phyloP scores from a whole-genome alignment of 2,797 vertebrate genomes.

The Adelosebastes latens region DNA sequence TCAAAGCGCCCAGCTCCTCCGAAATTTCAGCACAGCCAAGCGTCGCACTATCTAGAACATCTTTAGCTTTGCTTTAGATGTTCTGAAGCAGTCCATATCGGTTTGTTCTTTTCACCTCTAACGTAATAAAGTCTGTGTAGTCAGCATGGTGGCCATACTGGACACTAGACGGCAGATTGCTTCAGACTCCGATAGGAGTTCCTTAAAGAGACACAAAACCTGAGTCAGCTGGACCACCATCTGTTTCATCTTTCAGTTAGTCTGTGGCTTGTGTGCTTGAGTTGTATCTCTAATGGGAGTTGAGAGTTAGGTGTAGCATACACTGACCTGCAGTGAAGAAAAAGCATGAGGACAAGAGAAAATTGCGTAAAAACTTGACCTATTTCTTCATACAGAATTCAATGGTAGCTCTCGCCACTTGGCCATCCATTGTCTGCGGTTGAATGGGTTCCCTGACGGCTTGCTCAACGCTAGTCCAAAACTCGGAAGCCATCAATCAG shows the following conservation, averaged over 20 bases:
- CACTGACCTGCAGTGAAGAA: background rate
- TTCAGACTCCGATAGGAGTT: constrained; percentile 26
- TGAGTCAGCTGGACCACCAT: constrained; percentile 27
- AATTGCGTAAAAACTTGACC: background rate
- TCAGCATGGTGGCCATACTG: constrained; percentile 17
- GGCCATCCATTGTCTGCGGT: constrained; percentile 42
- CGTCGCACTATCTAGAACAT: constrained; percentile 52
- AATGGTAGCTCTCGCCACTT: background rate
- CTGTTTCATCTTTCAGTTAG: constrained; percentile 30
- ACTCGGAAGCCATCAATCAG: constrained; percentile 68
- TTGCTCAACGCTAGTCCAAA: constrained; percentile 49
- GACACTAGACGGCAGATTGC: constrained; percentile 40
- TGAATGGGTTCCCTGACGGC: constrained; percentile 28
- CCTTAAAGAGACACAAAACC: constrained; percentile 19
- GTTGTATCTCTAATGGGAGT: constrained; percentile 17
- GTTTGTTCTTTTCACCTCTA: constrained; percentile 55
- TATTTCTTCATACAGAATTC: constrained; percentile 6
- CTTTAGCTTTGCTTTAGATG: constrained; percentile 56
- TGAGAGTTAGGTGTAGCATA: background rate
- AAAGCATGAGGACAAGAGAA: background rate
- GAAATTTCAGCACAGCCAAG: constrained; percentile 51
- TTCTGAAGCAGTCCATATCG: constrained; percentile 47
- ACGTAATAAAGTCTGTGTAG: constrained; percentile 26
- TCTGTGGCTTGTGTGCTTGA: background rate
- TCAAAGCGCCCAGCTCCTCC: constrained; percentile 53